phyloP scores from a whole-genome alignment of 2,888 invertebrate species.

The Lydus trimaculatus region DNA sequence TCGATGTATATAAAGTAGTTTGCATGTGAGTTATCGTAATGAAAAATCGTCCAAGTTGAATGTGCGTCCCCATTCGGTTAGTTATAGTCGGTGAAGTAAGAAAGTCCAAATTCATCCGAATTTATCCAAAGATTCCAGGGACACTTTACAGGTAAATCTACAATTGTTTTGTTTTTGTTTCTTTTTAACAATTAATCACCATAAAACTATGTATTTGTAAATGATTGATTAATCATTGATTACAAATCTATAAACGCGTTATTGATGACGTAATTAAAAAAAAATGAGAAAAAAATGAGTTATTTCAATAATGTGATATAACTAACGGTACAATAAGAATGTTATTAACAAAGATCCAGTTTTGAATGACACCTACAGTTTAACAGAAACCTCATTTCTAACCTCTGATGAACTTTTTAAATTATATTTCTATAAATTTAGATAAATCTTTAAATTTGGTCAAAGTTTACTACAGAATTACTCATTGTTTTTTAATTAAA shows the following conservation, averaged over 20 bases:
- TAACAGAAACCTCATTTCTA: not conserved
- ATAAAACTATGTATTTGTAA: too few relatives aligned
- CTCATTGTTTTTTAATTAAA: not conserved
- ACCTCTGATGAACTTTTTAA: not conserved
- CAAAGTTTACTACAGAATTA: not conserved
- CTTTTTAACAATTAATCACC: too few relatives aligned
- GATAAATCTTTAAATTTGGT: not conserved
- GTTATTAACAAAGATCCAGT: not conserved
- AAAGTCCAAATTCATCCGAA: not conserved
- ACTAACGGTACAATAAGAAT: not conserved
- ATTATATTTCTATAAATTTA: not conserved
- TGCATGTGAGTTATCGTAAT: conserved; percentile 9
- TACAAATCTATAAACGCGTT: not conserved
- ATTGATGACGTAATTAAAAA: not conserved
- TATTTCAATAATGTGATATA: not conserved
- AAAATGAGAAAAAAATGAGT: not conserved
- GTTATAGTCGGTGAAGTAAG: conserved; percentile 7
- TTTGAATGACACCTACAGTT: not conserved
- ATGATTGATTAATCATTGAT: too few relatives aligned
- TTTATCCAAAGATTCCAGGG: too few relatives aligned
- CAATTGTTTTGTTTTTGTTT: too few relatives aligned
- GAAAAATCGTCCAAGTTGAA: conserved; percentile 7
- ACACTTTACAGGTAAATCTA: not conserved
- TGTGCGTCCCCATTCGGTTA: not conserved
- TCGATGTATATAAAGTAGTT: not conserved